These are phyloP conservation scores for Leucophenga varia DNA, from an alignment of 1,140 invertebrate genomes.

Conservation along the genomic window DNA sequence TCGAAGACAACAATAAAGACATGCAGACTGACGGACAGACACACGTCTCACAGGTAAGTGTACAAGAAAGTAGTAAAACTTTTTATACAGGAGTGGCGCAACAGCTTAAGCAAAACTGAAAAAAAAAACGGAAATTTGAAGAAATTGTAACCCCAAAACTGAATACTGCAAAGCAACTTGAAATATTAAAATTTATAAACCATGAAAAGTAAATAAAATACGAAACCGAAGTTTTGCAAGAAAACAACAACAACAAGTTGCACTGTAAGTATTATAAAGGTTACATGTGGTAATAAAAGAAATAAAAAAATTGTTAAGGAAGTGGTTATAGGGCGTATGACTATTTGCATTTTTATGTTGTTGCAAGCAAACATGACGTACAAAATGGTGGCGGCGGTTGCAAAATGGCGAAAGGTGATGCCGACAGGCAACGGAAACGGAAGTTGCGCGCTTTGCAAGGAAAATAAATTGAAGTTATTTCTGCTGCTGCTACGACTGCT, in stretches of 20 bases:
- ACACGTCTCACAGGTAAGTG: too few relatives aligned
- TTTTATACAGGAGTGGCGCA: too few relatives aligned
- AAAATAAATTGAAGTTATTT: slow-evolving; percentile 53
- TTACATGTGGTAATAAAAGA: slow-evolving; percentile 13
- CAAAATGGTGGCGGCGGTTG: slow-evolving; percentile 50
- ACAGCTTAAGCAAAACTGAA: too few relatives aligned
- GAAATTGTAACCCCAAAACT: too few relatives aligned
- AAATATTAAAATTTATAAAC: slow-evolving; percentile 49
- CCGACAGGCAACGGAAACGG: slow-evolving; percentile 36
- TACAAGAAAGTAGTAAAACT: too few relatives aligned
- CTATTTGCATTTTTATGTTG: slow-evolving; percentile 36
- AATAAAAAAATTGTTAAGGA: not conserved
- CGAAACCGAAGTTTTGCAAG: slow-evolving; percentile 32
- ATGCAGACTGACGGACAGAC: too few relatives aligned
- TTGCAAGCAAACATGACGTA: too few relatives aligned
- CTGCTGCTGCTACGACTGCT: slow-evolving; percentile 22
- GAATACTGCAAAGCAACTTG: not conserved
- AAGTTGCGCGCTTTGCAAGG: slow-evolving; percentile 44
- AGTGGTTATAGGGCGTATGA: not conserved
- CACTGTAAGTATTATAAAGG: too few relatives aligned
- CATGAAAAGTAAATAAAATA: slow-evolving; percentile 37
- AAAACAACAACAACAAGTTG: too few relatives aligned
- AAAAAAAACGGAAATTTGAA: too few relatives aligned
- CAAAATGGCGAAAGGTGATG: slow-evolving; percentile 52
- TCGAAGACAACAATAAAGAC: too few relatives aligned